These are phyloP conservation scores for Podarcis lilfordi DNA, from an alignment of 2,797 vertebrate genomes.

Conservation along the genomic window DNA sequence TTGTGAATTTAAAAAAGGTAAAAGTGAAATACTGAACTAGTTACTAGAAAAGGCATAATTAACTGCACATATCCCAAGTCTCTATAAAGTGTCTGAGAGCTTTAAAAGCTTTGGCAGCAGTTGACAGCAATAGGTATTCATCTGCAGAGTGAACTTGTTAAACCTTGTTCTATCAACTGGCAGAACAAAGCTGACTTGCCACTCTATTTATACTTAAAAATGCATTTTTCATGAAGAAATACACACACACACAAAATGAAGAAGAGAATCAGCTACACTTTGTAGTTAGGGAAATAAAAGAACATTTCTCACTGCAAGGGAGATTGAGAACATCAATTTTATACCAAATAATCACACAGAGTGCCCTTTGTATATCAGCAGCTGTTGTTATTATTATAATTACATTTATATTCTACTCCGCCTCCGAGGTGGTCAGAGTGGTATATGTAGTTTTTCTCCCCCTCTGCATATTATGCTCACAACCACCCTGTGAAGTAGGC, in stretches of 20 bases:
- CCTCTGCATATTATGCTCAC: too few species aligned
- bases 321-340: not conserved
- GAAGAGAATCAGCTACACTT: not conserved
- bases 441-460: too few species aligned
- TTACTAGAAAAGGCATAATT: constrained; percentile 16
- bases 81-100: not conserved
- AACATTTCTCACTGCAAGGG: fast-evolving
- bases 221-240: not conserved
- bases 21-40: not conserved
- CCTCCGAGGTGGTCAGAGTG: too few species aligned
- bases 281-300: not conserved
- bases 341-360: not conserved
- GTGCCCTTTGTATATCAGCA: not conserved
- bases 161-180: constrained; percentile 21
- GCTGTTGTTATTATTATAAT: too few species aligned
- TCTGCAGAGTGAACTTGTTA: constrained; percentile 31
- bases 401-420: too few species aligned
- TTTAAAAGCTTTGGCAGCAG: constrained; percentile 14
- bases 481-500: too few species aligned
- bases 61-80: not conserved
- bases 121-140: constrained; percentile 16
- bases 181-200: not conserved
- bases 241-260: not conserved
- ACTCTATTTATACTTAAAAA: constrained; percentile 17
- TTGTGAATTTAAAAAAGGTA: constrained; percentile 20